phyloP scores from a whole-genome alignment of 2,797 vertebrate genomes.

The Xerus rutilus region DNA sequence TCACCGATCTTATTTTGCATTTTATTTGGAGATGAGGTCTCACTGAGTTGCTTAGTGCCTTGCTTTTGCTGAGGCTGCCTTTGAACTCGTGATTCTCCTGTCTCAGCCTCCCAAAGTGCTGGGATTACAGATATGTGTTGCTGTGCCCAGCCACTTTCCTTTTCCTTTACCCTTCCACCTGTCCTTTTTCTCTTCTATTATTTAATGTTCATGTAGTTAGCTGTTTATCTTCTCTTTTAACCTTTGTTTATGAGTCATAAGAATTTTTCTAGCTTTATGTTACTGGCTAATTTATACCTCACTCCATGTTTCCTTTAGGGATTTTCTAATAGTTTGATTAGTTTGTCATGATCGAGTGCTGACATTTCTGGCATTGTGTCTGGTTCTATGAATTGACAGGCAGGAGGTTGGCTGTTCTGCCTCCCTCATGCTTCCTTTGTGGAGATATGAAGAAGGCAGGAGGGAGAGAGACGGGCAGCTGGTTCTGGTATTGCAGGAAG shows the following conservation, averaged over 20 bases:
- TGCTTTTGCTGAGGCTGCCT: no score
- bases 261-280: not conserved
- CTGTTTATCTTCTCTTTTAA: slow-evolving; percentile 2
- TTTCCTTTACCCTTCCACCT: not conserved
- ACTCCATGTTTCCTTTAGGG: not conserved
- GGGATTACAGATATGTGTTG: no score
- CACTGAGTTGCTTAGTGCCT: no score
- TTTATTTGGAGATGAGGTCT: no score
- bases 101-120: no score
- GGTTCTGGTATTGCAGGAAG: not conserved
- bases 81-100: no score
- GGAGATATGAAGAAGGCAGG: not conserved
- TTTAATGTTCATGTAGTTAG: not conserved
- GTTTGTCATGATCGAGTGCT: not conserved
- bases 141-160: not conserved
- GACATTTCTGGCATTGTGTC: not conserved
- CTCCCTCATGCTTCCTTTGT: not conserved
- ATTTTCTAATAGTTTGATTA: not conserved
- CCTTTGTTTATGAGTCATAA: not conserved
- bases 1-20: no score
- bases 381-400: not conserved
- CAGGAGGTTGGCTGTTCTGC: not conserved
- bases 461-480: not conserved
- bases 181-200: not conserved
- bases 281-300: not conserved